Evolutionary conservation across 2,113 vertebrate species (phyloP).

Genomic region (Galbula dea): DNA sequence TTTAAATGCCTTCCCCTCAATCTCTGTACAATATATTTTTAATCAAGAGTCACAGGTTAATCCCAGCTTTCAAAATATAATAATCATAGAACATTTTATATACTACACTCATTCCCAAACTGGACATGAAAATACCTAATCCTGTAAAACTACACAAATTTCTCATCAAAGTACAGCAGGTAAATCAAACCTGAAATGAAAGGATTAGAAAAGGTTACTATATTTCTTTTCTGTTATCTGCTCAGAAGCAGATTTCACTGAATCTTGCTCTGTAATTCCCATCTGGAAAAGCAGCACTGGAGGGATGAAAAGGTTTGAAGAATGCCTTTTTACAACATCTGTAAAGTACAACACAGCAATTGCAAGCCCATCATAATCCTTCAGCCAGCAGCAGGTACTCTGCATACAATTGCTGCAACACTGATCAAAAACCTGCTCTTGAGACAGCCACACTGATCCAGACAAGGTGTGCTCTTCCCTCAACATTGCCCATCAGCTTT

Average conservation of each 20-base stretch:
- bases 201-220: slow-evolving; percentile 84
- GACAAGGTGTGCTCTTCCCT: not conserved
- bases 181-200: slow-evolving; percentile 86
- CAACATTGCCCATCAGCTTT: not conserved
- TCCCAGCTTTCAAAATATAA: slow-evolving; percentile 79
- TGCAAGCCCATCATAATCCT: slow-evolving; percentile 50
- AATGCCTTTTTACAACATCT: slow-evolving; percentile 68
- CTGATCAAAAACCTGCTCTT: not conserved
- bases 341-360: slow-evolving; percentile 61
- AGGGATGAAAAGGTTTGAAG: slow-evolving; percentile 65
- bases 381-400: slow-evolving; percentile 53
- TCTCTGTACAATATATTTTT: slow-evolving; percentile 67
- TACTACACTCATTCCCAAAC: slow-evolving; percentile 81
- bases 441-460: not conserved
- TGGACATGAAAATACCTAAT: slow-evolving; percentile 82
- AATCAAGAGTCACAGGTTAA: slow-evolving; percentile 83
- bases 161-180: slow-evolving; percentile 80
- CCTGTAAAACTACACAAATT: slow-evolving; percentile 83
- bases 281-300: slow-evolving; percentile 72
- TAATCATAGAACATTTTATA: slow-evolving; percentile 64
- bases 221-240: slow-evolving; percentile 80
- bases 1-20: not conserved
- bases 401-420: not conserved
- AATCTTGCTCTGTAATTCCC: slow-evolving; percentile 76
- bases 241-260: slow-evolving; percentile 90